Conservation (phyloP, 2,113 vertebrate genomes). For the Sinocyclocheilus grahami region DNA sequence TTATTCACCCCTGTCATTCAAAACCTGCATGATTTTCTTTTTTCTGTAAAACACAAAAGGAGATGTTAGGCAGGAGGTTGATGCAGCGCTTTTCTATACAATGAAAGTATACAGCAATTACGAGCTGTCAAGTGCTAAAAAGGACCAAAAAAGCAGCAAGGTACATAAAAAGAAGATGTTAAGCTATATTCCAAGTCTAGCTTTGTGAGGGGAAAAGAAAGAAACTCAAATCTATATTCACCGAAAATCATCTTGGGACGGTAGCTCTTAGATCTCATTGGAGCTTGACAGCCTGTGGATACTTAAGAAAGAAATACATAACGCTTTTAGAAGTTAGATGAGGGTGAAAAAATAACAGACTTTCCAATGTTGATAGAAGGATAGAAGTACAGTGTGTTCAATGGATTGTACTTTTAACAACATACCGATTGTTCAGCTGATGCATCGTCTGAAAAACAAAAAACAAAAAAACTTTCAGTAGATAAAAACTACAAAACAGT, state of each 20-base stretch:
- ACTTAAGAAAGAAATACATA: neutral
- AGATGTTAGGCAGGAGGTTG: neutral
- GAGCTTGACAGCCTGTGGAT: neutral
- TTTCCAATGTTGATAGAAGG: neutral
- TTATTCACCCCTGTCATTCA: neutral
- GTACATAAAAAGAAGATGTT: neutral
- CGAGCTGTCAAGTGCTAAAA: neutral
- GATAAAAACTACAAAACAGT: neutral
- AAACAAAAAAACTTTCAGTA: neutral
- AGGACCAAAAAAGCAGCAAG: neutral
- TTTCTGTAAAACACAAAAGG: neutral
- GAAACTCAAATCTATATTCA: neutral
- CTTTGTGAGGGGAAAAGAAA: neutral
- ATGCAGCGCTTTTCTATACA: neutral
- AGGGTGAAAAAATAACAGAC: neutral
- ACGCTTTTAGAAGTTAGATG: neutral
- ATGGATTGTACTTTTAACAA: neutral
- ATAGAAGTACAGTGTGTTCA: neutral
- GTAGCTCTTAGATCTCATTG: neutral
- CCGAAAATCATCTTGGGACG: neutral
- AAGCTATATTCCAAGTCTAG: neutral
- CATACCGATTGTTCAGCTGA: too few relatives aligned
- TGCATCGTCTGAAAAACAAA: too few relatives aligned
- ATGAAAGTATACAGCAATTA: neutral
- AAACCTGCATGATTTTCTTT: constrained; percentile 8